These are phyloP conservation scores for Lota lota DNA, from an alignment of 2,113 vertebrate species.

Conservation along the genomic window DNA sequence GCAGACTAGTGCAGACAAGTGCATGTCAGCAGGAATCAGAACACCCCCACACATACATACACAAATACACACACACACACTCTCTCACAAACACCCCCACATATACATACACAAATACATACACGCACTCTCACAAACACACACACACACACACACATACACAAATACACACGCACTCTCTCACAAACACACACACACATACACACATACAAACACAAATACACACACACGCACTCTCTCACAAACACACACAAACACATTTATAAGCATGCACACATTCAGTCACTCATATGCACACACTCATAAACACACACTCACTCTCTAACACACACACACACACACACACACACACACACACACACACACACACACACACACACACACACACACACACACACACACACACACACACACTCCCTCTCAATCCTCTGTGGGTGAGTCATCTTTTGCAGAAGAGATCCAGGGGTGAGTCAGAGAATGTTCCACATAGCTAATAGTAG, in stretches of 20 bases:
- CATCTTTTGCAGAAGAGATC: constrained; percentile 75
- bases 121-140: neutral
- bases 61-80: neutral
- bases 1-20: too few relatives aligned
- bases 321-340: constrained; percentile 1
- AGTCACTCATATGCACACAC: neutral
- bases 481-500: constrained; percentile 66
- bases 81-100: too few relatives aligned
- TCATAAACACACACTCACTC: neutral
- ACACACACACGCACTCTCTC: neutral
- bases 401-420: constrained; percentile 31
- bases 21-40: neutral
- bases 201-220: neutral
- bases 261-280: neutral
- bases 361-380: constrained; percentile 17
- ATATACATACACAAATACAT: neutral
- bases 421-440: constrained; percentile 76
- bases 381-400: constrained; percentile 18
- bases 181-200: neutral
- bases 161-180: neutral
- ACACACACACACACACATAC: neutral
- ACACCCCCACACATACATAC: too few relatives aligned
- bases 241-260: neutral
- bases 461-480: constrained; percentile 84
- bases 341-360: constrained; percentile 17